phyloP scores from a whole-genome alignment of 2,797 vertebrate species.

The Onychomys torridus region DNA sequence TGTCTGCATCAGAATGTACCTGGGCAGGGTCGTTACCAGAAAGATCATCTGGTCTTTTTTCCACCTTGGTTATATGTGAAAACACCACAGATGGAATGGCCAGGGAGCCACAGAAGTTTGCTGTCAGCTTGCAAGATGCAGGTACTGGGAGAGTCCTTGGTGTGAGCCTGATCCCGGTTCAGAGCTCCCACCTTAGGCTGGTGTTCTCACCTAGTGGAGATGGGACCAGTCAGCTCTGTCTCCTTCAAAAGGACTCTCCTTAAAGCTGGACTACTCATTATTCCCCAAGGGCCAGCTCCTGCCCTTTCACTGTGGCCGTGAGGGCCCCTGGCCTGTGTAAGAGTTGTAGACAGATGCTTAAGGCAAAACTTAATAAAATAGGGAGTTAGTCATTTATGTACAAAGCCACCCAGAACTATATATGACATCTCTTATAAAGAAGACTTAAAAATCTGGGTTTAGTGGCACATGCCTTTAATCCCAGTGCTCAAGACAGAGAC shows the following conservation, averaged over 20 bases:
- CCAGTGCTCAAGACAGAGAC: background rate
- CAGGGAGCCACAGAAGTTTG: background rate
- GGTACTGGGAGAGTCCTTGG: background rate
- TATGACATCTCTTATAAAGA: constrained; percentile 78
- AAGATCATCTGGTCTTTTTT: constrained; percentile 31
- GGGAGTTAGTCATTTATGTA: background rate
- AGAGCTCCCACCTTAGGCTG: background rate
- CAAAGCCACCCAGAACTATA: constrained; percentile 56
- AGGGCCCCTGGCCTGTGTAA: background rate
- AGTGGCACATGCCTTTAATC: background rate
- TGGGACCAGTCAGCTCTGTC: background rate
- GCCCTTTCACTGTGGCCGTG: background rate
- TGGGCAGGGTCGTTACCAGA: constrained; percentile 25
- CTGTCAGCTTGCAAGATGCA: background rate
- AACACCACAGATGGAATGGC: background rate
- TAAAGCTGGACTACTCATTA: background rate
- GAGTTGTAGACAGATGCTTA: background rate
- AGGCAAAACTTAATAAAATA: background rate
- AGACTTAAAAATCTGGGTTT: background rate
- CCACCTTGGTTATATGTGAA: background rate
- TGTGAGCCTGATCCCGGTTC: background rate
- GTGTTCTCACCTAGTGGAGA: background rate
- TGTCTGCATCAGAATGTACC: background rate
- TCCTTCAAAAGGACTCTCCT: background rate
- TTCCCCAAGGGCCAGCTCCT: background rate